Percentiles rank a stretch among this genome's conserved stretches.
phyloP scores from a whole-genome alignment of 2,113 vertebrate species.

The Lonchura striata region DNA sequence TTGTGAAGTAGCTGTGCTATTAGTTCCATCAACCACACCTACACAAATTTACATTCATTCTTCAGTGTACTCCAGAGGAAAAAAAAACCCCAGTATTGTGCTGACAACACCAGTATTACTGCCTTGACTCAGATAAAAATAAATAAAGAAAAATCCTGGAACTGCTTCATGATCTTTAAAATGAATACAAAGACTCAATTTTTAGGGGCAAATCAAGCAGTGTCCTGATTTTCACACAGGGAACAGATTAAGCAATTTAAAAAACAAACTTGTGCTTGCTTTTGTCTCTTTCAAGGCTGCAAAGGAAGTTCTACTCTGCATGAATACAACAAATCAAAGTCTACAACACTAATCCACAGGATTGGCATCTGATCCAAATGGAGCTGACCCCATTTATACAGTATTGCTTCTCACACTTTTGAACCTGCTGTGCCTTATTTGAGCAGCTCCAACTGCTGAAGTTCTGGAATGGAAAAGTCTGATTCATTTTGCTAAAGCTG shows the following conservation, averaged over 20 bases:
- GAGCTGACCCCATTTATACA: background rate
- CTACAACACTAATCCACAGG: background rate
- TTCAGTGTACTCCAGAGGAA: background rate
- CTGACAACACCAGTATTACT: background rate
- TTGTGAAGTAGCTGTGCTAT: background rate
- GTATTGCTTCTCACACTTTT: background rate
- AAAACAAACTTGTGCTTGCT: background rate
- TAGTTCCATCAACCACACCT: background rate
- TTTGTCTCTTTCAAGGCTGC: background rate
- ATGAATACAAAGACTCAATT: background rate
- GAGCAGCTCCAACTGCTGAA: background rate
- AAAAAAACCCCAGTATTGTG: too few relatives aligned
- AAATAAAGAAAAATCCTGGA: background rate
- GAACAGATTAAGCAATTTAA: background rate
- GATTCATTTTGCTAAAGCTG: background rate
- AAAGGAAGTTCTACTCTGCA: background rate
- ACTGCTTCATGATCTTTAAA: background rate
- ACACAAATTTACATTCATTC: background rate
- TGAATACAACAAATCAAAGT: fast-evolving
- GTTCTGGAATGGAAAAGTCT: background rate
- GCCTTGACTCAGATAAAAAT: background rate
- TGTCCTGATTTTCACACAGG: background rate
- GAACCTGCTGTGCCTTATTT: background rate
- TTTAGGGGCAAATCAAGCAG: background rate
- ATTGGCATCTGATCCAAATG: background rate